phyloP scores from a whole-genome alignment of 2,797 vertebrate species.

The Sciaenops ocellatus region DNA sequence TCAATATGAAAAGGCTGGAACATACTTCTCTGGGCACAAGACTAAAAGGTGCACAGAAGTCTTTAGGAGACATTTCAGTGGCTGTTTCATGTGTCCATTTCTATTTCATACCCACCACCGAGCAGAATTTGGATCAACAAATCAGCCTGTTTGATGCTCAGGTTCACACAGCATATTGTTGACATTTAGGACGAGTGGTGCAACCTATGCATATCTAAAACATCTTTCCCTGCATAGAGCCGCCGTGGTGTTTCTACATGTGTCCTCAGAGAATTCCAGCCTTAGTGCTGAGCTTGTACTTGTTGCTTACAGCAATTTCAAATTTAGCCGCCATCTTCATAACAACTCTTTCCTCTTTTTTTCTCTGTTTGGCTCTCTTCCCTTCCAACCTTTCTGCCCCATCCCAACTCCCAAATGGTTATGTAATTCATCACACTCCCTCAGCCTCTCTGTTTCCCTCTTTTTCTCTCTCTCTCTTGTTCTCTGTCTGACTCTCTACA shows the following conservation, averaged over 20 bases:
- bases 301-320: conserved; percentile 1
- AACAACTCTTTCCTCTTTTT: conserved; percentile 18
- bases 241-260: neutral
- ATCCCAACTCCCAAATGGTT: conserved; percentile 52
- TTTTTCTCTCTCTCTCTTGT: conserved; percentile 25
- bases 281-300: neutral
- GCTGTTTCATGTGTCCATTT: neutral
- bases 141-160: neutral
- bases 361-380: conserved; percentile 8
- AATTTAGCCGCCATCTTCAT: neutral
- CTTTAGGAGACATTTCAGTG: neutral
- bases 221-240: neutral
- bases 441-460: conserved; percentile 36
- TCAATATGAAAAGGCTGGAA: neutral
- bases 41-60: neutral
- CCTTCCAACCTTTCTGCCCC: conserved; percentile 37
- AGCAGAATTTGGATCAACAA: neutral
- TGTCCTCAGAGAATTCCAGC: neutral
- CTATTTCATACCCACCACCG: conserved; percentile 2
- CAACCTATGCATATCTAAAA: neutral
- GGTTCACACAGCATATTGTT: neutral
- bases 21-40: neutral
- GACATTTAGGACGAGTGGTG: neutral
- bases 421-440: conserved; percentile 52
- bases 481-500: conserved; percentile 47